Conservation (phyloP, 2,113 vertebrate genomes). For the Glaucomys volans region DNA sequence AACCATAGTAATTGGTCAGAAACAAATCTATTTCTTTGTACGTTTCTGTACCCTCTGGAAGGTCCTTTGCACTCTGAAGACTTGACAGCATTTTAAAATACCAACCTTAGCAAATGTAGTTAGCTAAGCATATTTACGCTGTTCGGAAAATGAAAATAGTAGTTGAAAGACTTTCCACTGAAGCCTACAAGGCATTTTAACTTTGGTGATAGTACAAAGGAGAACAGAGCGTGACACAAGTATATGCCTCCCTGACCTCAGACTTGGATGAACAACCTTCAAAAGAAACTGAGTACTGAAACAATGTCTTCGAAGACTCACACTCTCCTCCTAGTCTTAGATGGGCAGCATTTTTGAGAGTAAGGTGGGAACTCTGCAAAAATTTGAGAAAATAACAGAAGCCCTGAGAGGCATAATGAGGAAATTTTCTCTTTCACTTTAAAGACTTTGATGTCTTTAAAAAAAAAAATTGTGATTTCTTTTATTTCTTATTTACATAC, state of each 20-base stretch:
- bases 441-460: not conserved
- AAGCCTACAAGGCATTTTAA: not conserved
- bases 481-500: not conserved
- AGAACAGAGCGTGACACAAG: not conserved
- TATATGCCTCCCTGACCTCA: not conserved
- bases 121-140: constrained; percentile 17
- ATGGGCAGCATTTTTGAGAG: not conserved
- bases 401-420: not conserved
- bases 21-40: constrained; percentile 41
- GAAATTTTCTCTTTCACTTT: not conserved
- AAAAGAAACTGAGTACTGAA: not conserved
- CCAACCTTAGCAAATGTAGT: constrained; percentile 57
- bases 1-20: constrained; percentile 2
- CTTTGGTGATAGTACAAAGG: not conserved
- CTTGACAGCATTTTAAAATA: constrained; percentile 63
- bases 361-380: not conserved
- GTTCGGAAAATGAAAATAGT: not conserved
- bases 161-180: not conserved
- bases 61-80: not conserved
- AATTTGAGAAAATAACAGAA: not conserved
- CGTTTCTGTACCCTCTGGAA: not conserved
- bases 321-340: not conserved
- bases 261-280: not conserved
- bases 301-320: not conserved
- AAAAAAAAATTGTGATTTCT: not conserved